Base-by-base conservation (phyloP, 2,113 vertebrate species). In the Oreochromis aureus region DNA sequence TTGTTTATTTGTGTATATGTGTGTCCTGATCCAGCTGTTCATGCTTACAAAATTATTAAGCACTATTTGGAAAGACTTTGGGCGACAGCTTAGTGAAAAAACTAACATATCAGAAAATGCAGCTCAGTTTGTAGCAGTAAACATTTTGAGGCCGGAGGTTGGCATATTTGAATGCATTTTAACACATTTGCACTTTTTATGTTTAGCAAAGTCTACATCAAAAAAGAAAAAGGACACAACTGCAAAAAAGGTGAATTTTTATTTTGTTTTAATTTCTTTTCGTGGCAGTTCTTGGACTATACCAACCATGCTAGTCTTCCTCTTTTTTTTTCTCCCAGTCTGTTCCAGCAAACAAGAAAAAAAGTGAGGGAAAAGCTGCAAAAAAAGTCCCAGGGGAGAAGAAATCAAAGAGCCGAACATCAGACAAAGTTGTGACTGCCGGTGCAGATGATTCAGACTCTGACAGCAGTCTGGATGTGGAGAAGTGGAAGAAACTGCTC, bases 391-490 rank as follows among this genome's bases (percentile, higher is more conserved):
- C 16, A 27, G 91, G 89, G 59, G 46, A 30, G 5, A 95, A 93
- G 84, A 95, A 90, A 84, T 84, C 85, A 46, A 92, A 91, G 79
- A 53, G 10, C 5, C 6, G 30, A 30, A 7, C 44, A n/a, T 16
- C 32, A 73, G 56, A 16, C 34, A 73, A 71, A 11, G 79, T 6
- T 18, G 85, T 54, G 12, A 44, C 86, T 22, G 44, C 59, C 5
- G 78, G 80, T 63, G 91, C 55, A 36, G 88, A 90, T 3, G 89
- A 94, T 63, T 97, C 96, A 0, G 96, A 96, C 89, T 97, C 96
- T 11, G 96, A 96, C 92, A 95, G 95, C 93, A 96, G 96, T 87
- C 93, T 97, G 87, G 97, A 97, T 34, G 81, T 96, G 2, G 96
- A 97, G 81, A 97, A 97, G 87, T 97, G 97, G 96, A 97, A 91